Base-by-base conservation (phyloP, 1,140 invertebrate species). In the Drosophila elegans region DNA sequence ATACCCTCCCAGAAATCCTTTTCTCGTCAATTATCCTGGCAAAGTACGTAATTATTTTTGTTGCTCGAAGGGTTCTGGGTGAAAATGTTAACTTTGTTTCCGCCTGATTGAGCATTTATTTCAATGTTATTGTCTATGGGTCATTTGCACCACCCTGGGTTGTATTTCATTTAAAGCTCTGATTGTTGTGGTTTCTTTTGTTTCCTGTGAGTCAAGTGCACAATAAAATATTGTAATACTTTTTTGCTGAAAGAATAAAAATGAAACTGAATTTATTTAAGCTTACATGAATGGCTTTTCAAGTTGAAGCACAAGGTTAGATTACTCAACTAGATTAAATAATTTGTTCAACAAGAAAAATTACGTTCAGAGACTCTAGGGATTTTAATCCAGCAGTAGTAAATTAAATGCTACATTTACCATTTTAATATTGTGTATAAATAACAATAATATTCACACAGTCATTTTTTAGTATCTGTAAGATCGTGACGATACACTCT, bases 81-180 rank as follows among this genome's bases (percentile, higher is more conserved):
- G 44, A 59, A 72, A 77, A 80, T 81, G 72, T 66, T 74, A 81
- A 71, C 79, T 78, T 82, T 69, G 80, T 74, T 82, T 69, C 63
- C 59, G 68, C 74, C 63, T 71, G 63, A 82, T 78, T 82, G 63
- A 74, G 74, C 74, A 82, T 74, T 82, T 82, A 71, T 74, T 74
- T 74, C 68, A 82, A 69, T 81, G 77, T 73, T 80, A 81, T 80
- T 81, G 73, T 77, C 62, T 80, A 73, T 73, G 61, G 62, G 61
- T 78, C 72, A 48, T 60, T 60, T 29, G 34, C 52, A 55, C 12
- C 29, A 38, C 52, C 61, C 41, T 25, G n/a, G 34, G 34, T 46
- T 59, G 44, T 59, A 21, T 21, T 46, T 46, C 4, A 56, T 42
- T 46, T 56, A 29, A 45, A 45, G 42, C 59, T 64, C 16, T 34